Evolutionary conservation across 2,888 invertebrate genomes (phyloP).

Genomic region (Sesia apiformis): DNA sequence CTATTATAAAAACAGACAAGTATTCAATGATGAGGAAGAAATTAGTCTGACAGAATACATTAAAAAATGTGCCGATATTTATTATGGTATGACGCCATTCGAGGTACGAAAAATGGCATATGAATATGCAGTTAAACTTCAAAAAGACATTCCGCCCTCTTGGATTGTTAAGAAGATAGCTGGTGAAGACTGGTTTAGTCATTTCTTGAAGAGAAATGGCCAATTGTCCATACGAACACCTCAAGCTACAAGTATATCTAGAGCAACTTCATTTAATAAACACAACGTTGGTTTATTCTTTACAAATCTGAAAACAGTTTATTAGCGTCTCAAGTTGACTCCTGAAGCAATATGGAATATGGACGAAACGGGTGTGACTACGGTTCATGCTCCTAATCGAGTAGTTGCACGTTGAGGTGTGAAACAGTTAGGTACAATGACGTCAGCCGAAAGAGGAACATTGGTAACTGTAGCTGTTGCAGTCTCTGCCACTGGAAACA

Average conservation of each 20-base stretch:
- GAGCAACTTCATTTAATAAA: neutral
- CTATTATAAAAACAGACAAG: conserved; percentile 6
- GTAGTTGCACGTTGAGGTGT: too few species aligned
- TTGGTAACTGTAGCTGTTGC: too few species aligned
- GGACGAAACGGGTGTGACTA: too few species aligned
- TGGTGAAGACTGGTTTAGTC: neutral
- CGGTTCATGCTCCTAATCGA: too few species aligned
- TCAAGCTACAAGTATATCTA: neutral
- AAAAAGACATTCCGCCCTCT: neutral
- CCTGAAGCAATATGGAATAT: too few species aligned
- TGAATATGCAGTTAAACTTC: neutral
- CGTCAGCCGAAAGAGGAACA: too few species aligned
- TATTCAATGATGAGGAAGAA: conserved; percentile 4
- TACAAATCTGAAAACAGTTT: too few species aligned
- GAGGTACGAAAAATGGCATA: neutral
- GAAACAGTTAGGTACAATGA: too few species aligned
- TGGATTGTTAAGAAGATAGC: neutral
- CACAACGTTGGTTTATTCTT: too few species aligned
- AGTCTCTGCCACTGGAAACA: too few species aligned
- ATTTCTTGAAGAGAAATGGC: neutral
- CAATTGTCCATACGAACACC: neutral
- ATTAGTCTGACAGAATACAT: neutral
- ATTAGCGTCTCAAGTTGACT: too few species aligned
- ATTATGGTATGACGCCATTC: neutral
- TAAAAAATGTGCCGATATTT: neutral